These are phyloP conservation scores for Drosophila colorata DNA, from an alignment of 2,888 invertebrate species.

Conservation along the genomic window DNA sequence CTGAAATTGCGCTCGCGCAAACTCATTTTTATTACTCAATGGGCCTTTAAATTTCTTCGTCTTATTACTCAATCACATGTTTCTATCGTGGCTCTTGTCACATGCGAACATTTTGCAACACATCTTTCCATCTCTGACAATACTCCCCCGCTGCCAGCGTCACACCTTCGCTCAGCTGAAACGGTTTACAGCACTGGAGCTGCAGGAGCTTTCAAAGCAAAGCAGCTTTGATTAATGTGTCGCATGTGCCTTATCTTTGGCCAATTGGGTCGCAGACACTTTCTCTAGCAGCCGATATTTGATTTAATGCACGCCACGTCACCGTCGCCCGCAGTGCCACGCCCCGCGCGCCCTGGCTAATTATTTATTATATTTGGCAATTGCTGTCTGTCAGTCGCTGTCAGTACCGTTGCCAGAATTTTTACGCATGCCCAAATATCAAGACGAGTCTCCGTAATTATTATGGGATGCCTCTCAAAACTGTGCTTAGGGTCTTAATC, in stretches of 20 bases:
- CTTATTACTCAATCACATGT: no score
- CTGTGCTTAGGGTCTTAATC: slow-evolving; percentile 74
- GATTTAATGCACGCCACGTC: slow-evolving; percentile 82
- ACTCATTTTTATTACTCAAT: no score
- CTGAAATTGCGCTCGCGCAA: no score
- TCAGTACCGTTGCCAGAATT: slow-evolving; percentile 79
- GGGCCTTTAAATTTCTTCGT: no score
- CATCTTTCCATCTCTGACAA: no score
- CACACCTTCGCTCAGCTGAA: no score
- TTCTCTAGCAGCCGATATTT: slow-evolving; percentile 79
- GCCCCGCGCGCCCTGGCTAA: slow-evolving; percentile 73
- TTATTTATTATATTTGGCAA: slow-evolving; percentile 84
- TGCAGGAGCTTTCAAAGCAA: no score
- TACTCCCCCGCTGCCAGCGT: no score
- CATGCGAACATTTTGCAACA: no score
- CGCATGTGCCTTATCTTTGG: slow-evolving; percentile 17
- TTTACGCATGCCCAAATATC: slow-evolving; percentile 73
- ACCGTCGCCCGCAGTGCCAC: slow-evolving; percentile 56
- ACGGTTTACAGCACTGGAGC: no score
- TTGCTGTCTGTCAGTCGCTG: slow-evolving; percentile 83
- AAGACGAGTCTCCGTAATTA: slow-evolving; percentile 62
- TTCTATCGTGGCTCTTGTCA: neutral
- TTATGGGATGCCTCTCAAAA: slow-evolving; percentile 46
- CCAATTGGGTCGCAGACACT: slow-evolving; percentile 71
- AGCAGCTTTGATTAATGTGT: slow-evolving; percentile 16